Percentiles rank a stretch among this genome's conserved stretches.
These are phyloP conservation scores for Rynchops niger DNA, from an alignment of 2,113 vertebrate species.

Conservation along the genomic window DNA sequence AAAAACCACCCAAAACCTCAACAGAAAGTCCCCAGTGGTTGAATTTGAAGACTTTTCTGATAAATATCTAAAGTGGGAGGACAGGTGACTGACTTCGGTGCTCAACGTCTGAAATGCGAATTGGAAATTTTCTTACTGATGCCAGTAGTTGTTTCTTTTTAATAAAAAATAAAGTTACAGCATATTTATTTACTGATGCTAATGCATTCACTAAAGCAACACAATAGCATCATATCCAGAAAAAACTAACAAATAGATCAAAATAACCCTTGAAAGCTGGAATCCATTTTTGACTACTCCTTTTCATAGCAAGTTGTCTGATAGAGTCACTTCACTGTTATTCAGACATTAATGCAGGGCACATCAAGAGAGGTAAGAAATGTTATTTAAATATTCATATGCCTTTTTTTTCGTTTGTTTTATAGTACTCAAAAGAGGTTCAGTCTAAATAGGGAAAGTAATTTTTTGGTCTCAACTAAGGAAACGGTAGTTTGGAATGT, in stretches of 20 bases:
- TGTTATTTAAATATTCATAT: not conserved
- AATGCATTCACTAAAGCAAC: not conserved
- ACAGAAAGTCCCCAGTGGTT: not conserved
- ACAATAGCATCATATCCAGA: not conserved
- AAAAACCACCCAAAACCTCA: too few relatives aligned
- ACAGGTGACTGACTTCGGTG: not conserved
- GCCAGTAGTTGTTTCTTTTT: not conserved
- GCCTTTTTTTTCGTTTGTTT: not conserved
- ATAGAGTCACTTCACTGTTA: not conserved
- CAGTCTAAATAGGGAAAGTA: not conserved
- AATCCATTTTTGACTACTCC: not conserved
- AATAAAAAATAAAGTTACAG: not conserved
- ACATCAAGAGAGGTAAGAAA: not conserved
- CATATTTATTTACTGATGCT: not conserved
- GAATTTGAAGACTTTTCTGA: not conserved
- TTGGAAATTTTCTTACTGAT: not conserved
- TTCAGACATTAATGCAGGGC: not conserved
- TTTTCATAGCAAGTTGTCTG: not conserved
- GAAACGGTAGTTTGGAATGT: not conserved
- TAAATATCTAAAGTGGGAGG: not conserved
- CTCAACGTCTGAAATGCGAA: not conserved
- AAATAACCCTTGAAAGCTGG: not conserved
- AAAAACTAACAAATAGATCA: not conserved
- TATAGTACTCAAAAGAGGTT: not conserved
- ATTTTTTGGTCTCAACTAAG: not conserved